These are phyloP conservation scores for Melanocharis versteri DNA, from an alignment of 2,113 vertebrate species.

Conservation along the genomic window DNA sequence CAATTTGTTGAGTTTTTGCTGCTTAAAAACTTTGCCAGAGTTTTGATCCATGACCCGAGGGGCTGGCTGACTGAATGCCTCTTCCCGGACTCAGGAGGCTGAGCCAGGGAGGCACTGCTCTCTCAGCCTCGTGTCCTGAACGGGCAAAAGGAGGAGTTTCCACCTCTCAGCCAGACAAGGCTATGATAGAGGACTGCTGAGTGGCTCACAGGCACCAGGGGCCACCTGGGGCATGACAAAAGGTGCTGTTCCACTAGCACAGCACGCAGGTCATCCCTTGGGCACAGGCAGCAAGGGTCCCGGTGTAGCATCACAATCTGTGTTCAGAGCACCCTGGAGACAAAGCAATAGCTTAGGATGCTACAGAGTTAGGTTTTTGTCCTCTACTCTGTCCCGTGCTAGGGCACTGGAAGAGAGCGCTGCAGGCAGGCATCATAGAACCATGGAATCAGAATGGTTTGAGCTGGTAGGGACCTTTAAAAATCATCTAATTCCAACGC, in stretches of 20 bases:
- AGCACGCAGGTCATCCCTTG: not conserved
- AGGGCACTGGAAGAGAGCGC: not conserved
- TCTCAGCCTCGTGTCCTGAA: not conserved
- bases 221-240: not conserved
- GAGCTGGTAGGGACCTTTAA: not conserved
- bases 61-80: not conserved
- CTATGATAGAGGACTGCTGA: fast-evolving
- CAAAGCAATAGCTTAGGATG: not conserved
- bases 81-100: not conserved
- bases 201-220: not conserved
- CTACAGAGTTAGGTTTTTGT: not conserved
- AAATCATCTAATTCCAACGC: not conserved
- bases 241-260: not conserved
- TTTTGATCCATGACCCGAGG: not conserved
- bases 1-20: not conserved
- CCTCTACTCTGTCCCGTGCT: not conserved
- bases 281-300: not conserved
- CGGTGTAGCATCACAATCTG: fast-evolving
- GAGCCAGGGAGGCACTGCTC: not conserved
- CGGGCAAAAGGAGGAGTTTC: not conserved
- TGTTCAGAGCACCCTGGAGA: not conserved
- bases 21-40: not conserved
- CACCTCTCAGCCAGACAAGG: not conserved
- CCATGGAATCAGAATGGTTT: not conserved
- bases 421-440: not conserved